phyloP scores from a whole-genome alignment of 2,113 vertebrate species.

The Alaudala cheleensis region DNA sequence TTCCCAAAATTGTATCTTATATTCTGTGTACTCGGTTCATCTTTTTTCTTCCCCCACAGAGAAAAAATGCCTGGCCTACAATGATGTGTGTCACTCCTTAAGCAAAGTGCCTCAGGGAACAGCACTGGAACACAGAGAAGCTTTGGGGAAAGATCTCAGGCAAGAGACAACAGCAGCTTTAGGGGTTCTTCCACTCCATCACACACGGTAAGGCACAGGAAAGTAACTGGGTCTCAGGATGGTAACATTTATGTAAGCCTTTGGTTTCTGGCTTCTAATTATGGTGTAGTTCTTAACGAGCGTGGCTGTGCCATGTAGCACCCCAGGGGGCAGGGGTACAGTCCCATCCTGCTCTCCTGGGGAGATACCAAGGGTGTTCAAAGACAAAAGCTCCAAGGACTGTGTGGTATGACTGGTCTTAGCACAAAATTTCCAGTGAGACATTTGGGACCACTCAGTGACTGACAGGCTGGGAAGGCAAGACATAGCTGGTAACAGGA shows the following conservation, averaged over 20 bases:
- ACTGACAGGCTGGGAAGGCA: background rate
- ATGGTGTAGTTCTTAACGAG: background rate
- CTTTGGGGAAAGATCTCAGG: background rate
- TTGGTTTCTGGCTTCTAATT: background rate
- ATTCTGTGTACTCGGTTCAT: background rate
- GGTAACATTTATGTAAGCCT: background rate
- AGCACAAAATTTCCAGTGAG: background rate
- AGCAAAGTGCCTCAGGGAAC: background rate
- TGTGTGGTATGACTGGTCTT: background rate
- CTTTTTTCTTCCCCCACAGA: background rate
- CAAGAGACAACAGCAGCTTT: background rate
- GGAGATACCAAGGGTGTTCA: background rate
- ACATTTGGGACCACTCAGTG: background rate
- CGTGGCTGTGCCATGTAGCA: background rate
- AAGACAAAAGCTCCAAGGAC: background rate
- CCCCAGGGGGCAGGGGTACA: background rate
- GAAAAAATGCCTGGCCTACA: background rate
- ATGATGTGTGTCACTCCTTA: background rate
- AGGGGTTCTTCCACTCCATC: background rate
- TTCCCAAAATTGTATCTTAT: background rate
- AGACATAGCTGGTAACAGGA: fast-evolving
- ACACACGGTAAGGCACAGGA: background rate
- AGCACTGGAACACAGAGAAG: background rate
- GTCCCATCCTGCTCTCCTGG: background rate
- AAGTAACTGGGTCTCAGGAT: background rate